Base-by-base conservation (phyloP, 2,797 vertebrate species). In the Lacerta agilis region DNA sequence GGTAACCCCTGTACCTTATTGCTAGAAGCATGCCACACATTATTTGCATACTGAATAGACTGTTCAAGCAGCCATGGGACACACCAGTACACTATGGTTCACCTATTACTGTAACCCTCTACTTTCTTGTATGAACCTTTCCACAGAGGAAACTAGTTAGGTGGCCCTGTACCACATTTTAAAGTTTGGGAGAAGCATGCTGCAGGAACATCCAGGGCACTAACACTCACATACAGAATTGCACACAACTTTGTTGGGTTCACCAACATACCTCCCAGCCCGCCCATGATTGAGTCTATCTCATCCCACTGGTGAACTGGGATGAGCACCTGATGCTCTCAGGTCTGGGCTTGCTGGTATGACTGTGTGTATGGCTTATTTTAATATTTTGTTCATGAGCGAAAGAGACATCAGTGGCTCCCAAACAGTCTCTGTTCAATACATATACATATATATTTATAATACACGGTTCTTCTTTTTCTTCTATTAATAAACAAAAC, bases 331-430 rank as follows among this genome's bases (percentile, higher is more conserved):
- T 86, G 23, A 45, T 82, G 58, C 41, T 75, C 33, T 58, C 41
- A 49, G 8, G 17, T 58, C 33, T 81, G 69, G 83, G 43, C 29
- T 76, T 81, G 83, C 87, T 81, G 83, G 61, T 86, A 82, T 76
- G 88, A 76, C 36, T 27, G 33, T 81, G 79, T 55, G 49, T 85
- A 85, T 87, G 89, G 83, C 83, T 90, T 78, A 76, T 85, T 85
- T 86, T 55, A 71, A 67, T 79, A 61, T 55, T 87, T 87, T 75
- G 36, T 75, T 8, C 49, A 73, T 29, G 72, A 75, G 41, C 36
- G 41, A 85, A 80, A 85, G 77, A 88, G 75, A 75, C 69, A 85
- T 55, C 10, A 17, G 29, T 67, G 69, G 43, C n/a, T 85, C 58
- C 79, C 49, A 64, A 88, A 86, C 88, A 90, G 86, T 64, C 36